A percentile compares a stretch with the other conserved stretches of the same genome.
These are phyloP conservation scores for Synanthedon tipuliformis DNA, from an alignment of 2,888 invertebrate species.

Conservation along the genomic window DNA sequence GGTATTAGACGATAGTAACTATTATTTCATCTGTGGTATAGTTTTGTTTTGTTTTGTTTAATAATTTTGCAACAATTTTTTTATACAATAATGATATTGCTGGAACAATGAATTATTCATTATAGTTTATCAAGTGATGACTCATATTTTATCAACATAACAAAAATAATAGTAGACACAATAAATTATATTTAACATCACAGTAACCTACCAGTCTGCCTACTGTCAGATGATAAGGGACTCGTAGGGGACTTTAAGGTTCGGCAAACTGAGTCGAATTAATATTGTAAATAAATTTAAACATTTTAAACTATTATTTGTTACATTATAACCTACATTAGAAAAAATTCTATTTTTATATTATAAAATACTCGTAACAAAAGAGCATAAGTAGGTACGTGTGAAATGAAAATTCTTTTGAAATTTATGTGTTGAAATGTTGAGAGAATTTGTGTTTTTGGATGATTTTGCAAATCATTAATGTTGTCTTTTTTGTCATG, in stretches of 20 bases:
- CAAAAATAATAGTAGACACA: constrained; percentile 23
- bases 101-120: constrained; percentile 2
- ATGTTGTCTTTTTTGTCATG: too few relatives aligned
- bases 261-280: not conserved
- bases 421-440: too few relatives aligned
- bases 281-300: not conserved
- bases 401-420: too few relatives aligned
- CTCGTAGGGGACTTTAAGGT: constrained; percentile 7
- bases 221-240: constrained; percentile 29
- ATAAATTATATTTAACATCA: constrained; percentile 20
- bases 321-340: not conserved
- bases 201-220: constrained; percentile 16
- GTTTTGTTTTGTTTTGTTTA: too few relatives aligned
- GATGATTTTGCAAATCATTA: too few relatives aligned
- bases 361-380: too few relatives aligned
- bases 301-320: not conserved
- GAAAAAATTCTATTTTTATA: too few relatives aligned
- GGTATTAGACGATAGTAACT: too few relatives aligned
- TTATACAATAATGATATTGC: constrained; percentile 1
- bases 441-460: too few relatives aligned
- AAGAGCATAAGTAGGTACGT: too few relatives aligned
- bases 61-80: too few relatives aligned
- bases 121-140: constrained; percentile 14
- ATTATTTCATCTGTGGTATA: too few relatives aligned
- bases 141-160: constrained; percentile 33